Percentiles rank a stretch among this genome's conserved stretches.
Evolutionary conservation across 1,140 invertebrate species (phyloP).

Genomic region (Catajapyx aquilonaris): DNA sequence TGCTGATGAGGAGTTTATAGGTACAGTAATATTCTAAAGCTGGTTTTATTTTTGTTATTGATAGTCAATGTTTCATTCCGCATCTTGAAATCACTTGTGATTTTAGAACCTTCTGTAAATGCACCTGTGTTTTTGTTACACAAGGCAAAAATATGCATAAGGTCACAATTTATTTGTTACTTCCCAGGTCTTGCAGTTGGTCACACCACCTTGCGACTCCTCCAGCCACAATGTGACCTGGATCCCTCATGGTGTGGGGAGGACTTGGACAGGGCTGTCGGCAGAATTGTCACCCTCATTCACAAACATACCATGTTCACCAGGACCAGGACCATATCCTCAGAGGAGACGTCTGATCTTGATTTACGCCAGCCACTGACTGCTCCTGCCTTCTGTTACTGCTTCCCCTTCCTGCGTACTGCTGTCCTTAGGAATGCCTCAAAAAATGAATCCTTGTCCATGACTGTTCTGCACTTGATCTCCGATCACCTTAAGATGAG

Average conservation of each 20-base stretch:
- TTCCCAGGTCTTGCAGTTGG: constrained; percentile 32
- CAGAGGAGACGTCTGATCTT: background rate
- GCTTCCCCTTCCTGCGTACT: constrained; percentile 54
- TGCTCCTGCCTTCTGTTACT: constrained; percentile 57
- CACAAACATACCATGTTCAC: constrained; percentile 25
- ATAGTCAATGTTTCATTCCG: too few species aligned
- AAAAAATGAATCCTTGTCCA: constrained; percentile 1
- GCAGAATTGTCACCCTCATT: constrained; percentile 34
- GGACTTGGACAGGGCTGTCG: constrained; percentile 31
- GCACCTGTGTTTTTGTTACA: too few species aligned
- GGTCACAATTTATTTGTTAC: too few species aligned
- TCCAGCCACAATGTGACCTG: constrained; percentile 58
- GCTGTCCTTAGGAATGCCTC: constrained; percentile 17
- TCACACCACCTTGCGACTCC: constrained; percentile 40
- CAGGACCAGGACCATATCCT: constrained; percentile 8
- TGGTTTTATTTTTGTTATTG: too few species aligned
- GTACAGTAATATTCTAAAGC: constrained; percentile 10
- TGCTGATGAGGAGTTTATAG: constrained; percentile 10
- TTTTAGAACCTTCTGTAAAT: too few species aligned
- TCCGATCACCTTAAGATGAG: constrained; percentile 44
- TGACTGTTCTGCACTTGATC: constrained; percentile 38
- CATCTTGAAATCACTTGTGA: too few species aligned
- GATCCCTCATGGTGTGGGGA: constrained; percentile 56
- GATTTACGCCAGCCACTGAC: constrained; percentile 22
- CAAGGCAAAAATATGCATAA: too few species aligned